Percentiles rank a stretch among this genome's conserved stretches.
phyloP scores from a whole-genome alignment of 2,797 vertebrate genomes.

The Cygnus olor region DNA sequence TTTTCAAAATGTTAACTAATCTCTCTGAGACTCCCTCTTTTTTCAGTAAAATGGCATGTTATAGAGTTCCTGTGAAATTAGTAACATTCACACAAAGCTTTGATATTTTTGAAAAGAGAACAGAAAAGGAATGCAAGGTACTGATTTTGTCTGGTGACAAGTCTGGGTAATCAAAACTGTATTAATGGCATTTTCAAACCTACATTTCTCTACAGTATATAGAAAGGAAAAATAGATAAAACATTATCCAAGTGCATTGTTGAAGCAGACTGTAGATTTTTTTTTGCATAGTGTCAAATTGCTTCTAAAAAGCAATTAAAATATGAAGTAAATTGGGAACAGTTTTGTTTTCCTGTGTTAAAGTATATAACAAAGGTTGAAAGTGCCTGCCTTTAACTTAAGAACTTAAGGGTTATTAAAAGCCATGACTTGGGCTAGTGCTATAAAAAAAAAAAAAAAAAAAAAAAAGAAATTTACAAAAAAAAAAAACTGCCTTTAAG shows the following conservation, averaged over 20 bases:
- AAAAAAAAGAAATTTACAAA: neutral
- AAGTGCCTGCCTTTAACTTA: neutral
- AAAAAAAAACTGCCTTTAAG: slow-evolving; percentile 56
- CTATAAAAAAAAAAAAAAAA: slow-evolving; percentile 61
- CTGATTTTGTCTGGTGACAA: neutral
- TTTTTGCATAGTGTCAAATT: neutral
- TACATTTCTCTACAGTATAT: neutral
- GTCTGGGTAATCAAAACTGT: neutral
- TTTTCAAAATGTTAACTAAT: neutral
- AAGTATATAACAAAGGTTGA: neutral
- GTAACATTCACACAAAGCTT: neutral
- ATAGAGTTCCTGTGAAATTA: neutral
- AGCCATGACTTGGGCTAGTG: neutral
- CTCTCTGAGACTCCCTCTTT: neutral
- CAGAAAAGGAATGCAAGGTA: neutral
- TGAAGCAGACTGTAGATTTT: neutral
- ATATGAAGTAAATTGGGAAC: neutral
- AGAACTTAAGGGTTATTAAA: slow-evolving; percentile 33
- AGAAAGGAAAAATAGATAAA: neutral
- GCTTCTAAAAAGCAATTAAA: slow-evolving; percentile 32
- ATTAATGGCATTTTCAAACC: neutral
- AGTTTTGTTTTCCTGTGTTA: slow-evolving; percentile 6
- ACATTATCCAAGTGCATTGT: neutral
- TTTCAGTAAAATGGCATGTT: neutral
- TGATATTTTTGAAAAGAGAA: neutral